Evolutionary conservation across 1,140 invertebrate genomes (phyloP), one percentile per base, ranked within the genome.

Genomic region (Drosophila micromelanica): DNA sequence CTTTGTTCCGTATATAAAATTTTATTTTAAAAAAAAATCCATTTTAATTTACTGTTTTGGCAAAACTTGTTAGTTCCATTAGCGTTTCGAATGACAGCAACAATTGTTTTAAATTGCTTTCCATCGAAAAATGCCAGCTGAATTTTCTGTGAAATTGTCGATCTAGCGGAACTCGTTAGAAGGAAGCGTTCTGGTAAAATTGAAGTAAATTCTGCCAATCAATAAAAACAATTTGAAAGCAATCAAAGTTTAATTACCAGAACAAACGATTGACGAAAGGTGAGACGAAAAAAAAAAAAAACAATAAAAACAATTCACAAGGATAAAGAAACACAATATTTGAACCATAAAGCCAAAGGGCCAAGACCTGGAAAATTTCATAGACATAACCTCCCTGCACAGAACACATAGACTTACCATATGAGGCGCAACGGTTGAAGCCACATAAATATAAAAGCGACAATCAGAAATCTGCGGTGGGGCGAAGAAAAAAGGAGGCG

Each of bases 241-340:
- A 89, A 87, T 87, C 84, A 87, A 87, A 89, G 84, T 89, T 87
- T 87, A 87, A 87, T 87, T 87, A 87, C 79, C 84, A 78, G 79
- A 87, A 82, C 82, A 73, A 89, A 61, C 68, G 64, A 67, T 46
- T 63, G 74, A 68, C 68, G 67, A 71, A 73, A 84, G 70, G 60
- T 73, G 67, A 68, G 73, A 64, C 42, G 52, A 23, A 51, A 72
- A 70, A 76, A 68, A 59, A 73, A 9, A 30, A 23, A 52, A 54
- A 64, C 20, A 69, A 42, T 8, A 62, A 30, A 15, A 32, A 48
- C 46, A 70, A 75, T 75, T 63, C 65, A 64, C 15, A 56, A 20
- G 46, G 32, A 75, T 56, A 71, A 71, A 64, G 49, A 71, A 48
- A 37, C 42, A 38, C 35, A 40, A 68, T 63, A 59, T 60, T 37